phyloP scores from a whole-genome alignment of 2,113 vertebrate species.

The Datnioides undecimradiatus region DNA sequence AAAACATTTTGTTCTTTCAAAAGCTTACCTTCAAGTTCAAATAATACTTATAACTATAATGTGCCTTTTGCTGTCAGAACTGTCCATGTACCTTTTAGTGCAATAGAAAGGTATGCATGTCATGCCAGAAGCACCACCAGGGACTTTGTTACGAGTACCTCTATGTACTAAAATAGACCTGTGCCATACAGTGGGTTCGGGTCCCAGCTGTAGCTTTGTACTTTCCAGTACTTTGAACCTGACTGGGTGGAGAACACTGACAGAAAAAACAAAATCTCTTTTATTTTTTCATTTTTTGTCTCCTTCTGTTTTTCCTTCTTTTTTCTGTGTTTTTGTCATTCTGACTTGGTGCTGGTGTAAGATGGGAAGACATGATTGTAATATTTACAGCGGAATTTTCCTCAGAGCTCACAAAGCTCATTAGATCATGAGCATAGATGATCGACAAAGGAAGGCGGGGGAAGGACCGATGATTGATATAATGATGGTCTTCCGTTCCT shows the following conservation, averaged over 20 bases:
- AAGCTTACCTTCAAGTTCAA: constrained; percentile 47
- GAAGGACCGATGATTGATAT: constrained; percentile 65
- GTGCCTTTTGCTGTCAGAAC: constrained; percentile 55
- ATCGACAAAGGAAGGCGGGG: constrained; percentile 47
- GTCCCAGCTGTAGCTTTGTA: neutral
- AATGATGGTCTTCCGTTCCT: constrained; percentile 64
- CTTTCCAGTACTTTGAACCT: constrained; percentile 14
- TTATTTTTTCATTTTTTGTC: constrained; percentile 7
- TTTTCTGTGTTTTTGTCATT: constrained; percentile 15
- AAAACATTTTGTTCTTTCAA: constrained; percentile 48
- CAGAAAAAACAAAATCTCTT: neutral
- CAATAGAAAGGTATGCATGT: constrained; percentile 16
- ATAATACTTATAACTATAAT: constrained; percentile 30
- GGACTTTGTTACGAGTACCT: constrained; percentile 14
- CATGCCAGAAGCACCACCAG: constrained; percentile 7
- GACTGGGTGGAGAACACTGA: neutral
- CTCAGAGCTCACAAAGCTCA: constrained; percentile 53
- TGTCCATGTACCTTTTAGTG: constrained; percentile 36
- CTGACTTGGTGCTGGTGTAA: constrained; percentile 36
- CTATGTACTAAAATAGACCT: constrained; percentile 7
- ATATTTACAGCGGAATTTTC: constrained; percentile 55
- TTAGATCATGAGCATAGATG: constrained; percentile 59
- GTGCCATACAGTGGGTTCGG: neutral
- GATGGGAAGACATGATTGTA: constrained; percentile 26
- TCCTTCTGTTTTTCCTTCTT: neutral